Conservation (phyloP, 2,113 vertebrate genomes). For the Lamprotornis superbus region DNA sequence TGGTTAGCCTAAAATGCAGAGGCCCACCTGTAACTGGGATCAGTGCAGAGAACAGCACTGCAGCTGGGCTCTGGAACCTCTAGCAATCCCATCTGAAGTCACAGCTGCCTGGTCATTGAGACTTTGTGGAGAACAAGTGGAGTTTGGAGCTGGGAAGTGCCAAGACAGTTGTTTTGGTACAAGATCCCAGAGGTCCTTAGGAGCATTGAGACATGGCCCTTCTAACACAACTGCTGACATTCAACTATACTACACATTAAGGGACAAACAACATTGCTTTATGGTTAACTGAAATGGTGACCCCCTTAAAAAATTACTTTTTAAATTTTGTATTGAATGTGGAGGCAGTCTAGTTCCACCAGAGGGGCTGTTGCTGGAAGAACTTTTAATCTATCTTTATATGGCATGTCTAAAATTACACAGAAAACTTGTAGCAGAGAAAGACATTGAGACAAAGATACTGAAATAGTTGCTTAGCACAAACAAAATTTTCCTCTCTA, state of each 20-base stretch:
- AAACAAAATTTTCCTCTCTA: not conserved
- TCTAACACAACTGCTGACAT: not conserved
- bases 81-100: not conserved
- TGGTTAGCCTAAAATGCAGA: not conserved
- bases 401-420: not conserved
- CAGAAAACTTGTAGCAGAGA: not conserved
- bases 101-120: not conserved
- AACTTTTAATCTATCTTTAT: not conserved
- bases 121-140: fast-evolving
- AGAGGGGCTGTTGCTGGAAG: not conserved
- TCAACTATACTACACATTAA: not conserved
- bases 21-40: not conserved
- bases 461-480: not conserved
- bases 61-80: not conserved
- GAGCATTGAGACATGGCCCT: not conserved
- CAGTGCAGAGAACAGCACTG: not conserved
- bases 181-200: not conserved
- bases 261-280: not conserved
- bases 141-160: not conserved
- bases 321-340: not conserved
- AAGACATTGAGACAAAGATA: not conserved
- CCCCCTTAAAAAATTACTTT: not conserved
- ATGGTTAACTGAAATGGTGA: not conserved
- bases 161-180: not conserved
- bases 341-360: not conserved